Evolutionary conservation across 2,888 invertebrate genomes (phyloP), one percentile per base, ranked within the genome.

Genomic region (Erannis defoliaria): DNA sequence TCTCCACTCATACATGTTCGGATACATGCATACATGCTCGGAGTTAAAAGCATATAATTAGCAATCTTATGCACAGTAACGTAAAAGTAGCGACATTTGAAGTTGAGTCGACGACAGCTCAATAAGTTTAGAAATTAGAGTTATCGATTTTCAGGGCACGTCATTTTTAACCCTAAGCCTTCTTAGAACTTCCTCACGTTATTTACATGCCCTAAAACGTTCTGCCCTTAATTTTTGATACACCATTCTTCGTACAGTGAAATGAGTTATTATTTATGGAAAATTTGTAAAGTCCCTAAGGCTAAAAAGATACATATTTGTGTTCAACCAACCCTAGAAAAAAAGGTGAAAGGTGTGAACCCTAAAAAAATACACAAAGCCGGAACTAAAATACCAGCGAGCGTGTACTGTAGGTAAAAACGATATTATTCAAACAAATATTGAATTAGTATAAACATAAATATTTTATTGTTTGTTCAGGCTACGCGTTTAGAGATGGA

Each of bases 401-500:
- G 21, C 4, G n/a, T n/a, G 1, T 45, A 6, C 5, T 26, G 43
- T 9, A 8, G 19, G 40, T n/a, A 21, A 45, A 40, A 45, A 26
- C 14, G 26, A 43, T 23, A 21, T 43, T 43, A 14, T 43, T 43
- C 21, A 23, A 43, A 43, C 23, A 43, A 26, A 26, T 45, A 26
- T 45, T 45, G 23, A 26, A 45, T 45, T 26, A 16, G 43, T n/a
- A 45, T 26, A 26, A 14, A 45, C 14, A 14, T 45, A 40, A 19
- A 23, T 42, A 42, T 45, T 43, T 26, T 23, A 31, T 46, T 18
- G 46, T 46, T 46, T 46, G 10, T 31, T 18, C 46, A 46, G 46
- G 46, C 4, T 18, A 12, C 31, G 46, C 12, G 18, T 31, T n/a
- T 31, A 18, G 16, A 46, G 12, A 33, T 12, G 33, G 12, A 2